Conservation (phyloP, 92 coral and sea anemone species). For the Epizoanthus scotinus region DNA sequence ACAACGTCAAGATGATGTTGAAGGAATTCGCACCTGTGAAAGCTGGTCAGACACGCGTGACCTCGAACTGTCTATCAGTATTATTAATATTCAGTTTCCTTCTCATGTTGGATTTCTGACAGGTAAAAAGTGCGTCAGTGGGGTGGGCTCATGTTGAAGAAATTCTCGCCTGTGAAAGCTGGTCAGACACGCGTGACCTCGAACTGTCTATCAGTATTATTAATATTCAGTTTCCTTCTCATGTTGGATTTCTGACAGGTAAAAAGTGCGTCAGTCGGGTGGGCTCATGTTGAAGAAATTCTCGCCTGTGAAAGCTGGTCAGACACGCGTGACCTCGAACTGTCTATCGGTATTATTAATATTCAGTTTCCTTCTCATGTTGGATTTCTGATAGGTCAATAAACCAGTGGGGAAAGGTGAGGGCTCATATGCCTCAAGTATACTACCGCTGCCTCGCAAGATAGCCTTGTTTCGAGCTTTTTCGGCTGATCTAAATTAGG, state of each 20-base stretch:
- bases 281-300: slow-evolving; percentile 47
- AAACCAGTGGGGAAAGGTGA: too few species aligned
- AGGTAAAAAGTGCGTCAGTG: too few species aligned
- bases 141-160: slow-evolving; percentile 39
- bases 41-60: slow-evolving; percentile 4
- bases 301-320: not conserved
- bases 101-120: not conserved
- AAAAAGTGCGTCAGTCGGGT: too few species aligned
- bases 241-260: not conserved
- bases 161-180: not conserved
- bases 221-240: not conserved
- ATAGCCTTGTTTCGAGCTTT: too few species aligned
- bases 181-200: slow-evolving; percentile 1
- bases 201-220: not conserved
- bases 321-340: not conserved
- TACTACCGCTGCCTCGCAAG: too few species aligned
- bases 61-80: not conserved
- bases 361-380: not conserved
- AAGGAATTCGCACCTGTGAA: not conserved
- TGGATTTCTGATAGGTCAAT: too few species aligned
- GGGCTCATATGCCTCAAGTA: too few species aligned
- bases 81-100: not conserved
- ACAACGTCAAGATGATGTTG: slow-evolving; percentile 50
- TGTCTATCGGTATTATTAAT: not conserved
- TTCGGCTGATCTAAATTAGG: too few species aligned